Conservation (phyloP, 2,797 vertebrate genomes). For the Gymnothorax reevesii region DNA sequence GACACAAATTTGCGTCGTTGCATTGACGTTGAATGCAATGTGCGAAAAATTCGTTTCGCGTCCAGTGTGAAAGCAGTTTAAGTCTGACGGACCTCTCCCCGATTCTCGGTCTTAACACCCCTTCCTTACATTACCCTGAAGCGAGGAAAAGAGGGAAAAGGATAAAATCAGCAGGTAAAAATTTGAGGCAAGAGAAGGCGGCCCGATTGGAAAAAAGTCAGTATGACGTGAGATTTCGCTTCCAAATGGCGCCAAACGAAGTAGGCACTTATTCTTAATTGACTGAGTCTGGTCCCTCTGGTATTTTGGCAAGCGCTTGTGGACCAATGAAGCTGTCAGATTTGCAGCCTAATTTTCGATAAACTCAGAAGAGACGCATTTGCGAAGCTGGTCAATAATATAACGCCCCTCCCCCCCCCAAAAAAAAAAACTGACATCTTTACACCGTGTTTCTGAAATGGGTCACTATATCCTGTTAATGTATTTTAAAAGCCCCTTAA, state of each 20-base stretch:
- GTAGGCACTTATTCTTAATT: background rate
- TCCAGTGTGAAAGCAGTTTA: too few relatives aligned
- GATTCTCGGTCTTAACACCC: too few relatives aligned
- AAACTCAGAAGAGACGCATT: background rate
- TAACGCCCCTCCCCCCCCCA: slow-evolving; percentile 22
- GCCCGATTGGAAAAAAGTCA: background rate
- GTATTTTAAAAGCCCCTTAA: slow-evolving; percentile 8
- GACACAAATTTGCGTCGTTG: too few relatives aligned
- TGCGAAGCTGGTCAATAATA: background rate
- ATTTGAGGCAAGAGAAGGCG: too few relatives aligned
- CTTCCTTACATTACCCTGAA: too few relatives aligned
- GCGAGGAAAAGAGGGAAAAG: too few relatives aligned
- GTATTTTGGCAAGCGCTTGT: background rate
- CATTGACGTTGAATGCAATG: too few relatives aligned
- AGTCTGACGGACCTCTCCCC: too few relatives aligned
- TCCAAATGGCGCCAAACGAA: background rate
- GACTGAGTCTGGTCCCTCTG: background rate
- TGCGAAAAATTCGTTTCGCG: too few relatives aligned
- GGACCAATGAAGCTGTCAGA: background rate
- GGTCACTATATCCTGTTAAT: slow-evolving; percentile 46
- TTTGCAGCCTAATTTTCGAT: background rate
- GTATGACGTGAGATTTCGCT: background rate
- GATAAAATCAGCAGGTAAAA: too few relatives aligned
- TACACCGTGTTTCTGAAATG: slow-evolving; percentile 36
- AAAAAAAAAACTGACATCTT: slow-evolving; percentile 4